A percentile compares a stretch with the other conserved stretches of the same genome.
phyloP scores from a whole-genome alignment of 2,113 vertebrate genomes.

The Aplodontia rufa region DNA sequence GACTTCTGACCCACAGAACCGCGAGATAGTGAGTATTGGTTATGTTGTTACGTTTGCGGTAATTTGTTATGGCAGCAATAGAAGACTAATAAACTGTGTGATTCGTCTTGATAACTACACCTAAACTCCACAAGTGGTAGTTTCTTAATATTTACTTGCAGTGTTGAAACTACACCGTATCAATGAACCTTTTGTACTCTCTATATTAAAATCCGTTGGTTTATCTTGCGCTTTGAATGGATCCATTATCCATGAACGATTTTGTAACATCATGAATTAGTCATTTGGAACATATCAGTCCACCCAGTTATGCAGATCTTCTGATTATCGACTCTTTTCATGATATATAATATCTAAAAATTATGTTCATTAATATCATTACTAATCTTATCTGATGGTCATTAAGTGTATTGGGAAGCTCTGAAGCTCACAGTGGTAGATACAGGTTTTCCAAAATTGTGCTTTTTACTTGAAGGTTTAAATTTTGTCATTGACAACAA shows the following conservation, averaged over 20 bases:
- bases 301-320: constrained; percentile 33
- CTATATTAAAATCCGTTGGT: constrained; percentile 52
- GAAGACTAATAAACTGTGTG: constrained; percentile 39
- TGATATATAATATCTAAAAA: constrained; percentile 38
- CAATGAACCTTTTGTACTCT: constrained; percentile 54
- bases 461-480: no score
- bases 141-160: constrained; percentile 60
- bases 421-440: not conserved
- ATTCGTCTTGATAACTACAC: constrained; percentile 44
- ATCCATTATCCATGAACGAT: constrained; percentile 50
- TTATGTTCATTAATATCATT: constrained; percentile 29
- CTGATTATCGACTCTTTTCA: constrained; percentile 43
- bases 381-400: constrained; percentile 46
- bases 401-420: constrained; percentile 31
- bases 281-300: constrained; percentile 63
- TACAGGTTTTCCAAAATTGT: constrained; percentile 42
- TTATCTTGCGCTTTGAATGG: constrained; percentile 61
- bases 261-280: constrained; percentile 61
- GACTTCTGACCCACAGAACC: constrained; percentile 53
- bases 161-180: constrained; percentile 42
- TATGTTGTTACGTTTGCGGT: constrained; percentile 55
- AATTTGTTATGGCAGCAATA: constrained; percentile 63
- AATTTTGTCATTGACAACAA: no score
- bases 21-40: constrained; percentile 27
- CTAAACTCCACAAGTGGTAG: constrained; percentile 40